Percentiles rank a stretch among this genome's conserved stretches.
Evolutionary conservation across 2,888 invertebrate species (phyloP).

Genomic region (Adelphocoris suturalis): DNA sequence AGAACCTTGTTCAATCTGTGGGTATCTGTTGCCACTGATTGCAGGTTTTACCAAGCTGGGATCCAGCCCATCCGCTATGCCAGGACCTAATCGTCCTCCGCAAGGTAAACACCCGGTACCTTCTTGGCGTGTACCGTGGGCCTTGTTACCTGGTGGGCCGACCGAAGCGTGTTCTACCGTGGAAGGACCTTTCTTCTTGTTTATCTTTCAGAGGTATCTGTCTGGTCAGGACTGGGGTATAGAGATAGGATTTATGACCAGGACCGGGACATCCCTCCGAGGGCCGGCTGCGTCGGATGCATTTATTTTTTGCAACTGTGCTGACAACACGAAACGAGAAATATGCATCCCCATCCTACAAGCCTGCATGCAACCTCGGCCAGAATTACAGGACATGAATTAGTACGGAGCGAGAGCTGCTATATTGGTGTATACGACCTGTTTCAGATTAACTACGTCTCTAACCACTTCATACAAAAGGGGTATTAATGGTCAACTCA

Average conservation of each 20-base stretch:
- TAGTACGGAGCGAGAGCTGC: too few relatives aligned
- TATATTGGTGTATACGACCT: too few relatives aligned
- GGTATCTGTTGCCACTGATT: constrained; percentile 64
- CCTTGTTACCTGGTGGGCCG: background rate
- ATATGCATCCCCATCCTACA: background rate
- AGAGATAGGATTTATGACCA: constrained; percentile 62
- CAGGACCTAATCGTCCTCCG: constrained; percentile 37
- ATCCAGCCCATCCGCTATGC: background rate
- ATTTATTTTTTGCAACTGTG: background rate
- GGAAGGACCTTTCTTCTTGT: constrained; percentile 28
- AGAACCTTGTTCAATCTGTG: constrained; percentile 56
- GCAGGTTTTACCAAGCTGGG: constrained; percentile 48
- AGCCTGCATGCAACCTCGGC: too few relatives aligned
- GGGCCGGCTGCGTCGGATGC: constrained; percentile 21
- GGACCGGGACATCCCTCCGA: constrained; percentile 24
- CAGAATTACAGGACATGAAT: too few relatives aligned
- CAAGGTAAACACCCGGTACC: constrained; percentile 50
- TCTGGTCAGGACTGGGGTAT: constrained; percentile 31
- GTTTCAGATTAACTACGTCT: too few relatives aligned
- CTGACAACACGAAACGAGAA: background rate
- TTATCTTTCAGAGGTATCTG: constrained; percentile 55
- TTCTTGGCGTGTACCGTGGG: constrained; percentile 29
- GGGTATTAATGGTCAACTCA: too few relatives aligned
- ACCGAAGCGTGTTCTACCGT: constrained; percentile 30
- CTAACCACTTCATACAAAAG: too few relatives aligned